Conservation (phyloP, 2,797 vertebrate genomes). For the Setipinna tenuifilis region DNA sequence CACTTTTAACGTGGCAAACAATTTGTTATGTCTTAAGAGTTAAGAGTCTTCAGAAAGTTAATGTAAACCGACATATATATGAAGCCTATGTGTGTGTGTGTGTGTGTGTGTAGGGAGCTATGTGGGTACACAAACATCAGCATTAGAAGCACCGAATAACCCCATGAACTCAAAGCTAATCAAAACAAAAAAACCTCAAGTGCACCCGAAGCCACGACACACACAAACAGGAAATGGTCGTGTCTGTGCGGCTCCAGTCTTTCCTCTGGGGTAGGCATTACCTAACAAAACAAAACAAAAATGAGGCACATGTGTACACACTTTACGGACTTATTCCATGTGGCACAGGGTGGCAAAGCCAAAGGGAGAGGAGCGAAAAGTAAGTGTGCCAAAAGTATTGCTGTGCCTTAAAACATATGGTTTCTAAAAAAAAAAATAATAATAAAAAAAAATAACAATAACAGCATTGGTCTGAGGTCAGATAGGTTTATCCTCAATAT, state of each 20-base stretch:
- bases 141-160: background rate
- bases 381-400: too few relatives aligned
- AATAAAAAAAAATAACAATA: too few relatives aligned
- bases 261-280: background rate
- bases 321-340: background rate
- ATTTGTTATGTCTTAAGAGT: background rate
- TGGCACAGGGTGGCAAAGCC: background rate
- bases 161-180: slow-evolving; percentile 2
- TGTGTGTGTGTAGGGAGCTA: background rate
- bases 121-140: background rate
- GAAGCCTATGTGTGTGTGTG: background rate
- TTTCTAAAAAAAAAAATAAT: too few relatives aligned
- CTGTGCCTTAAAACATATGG: too few relatives aligned
- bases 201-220: background rate
- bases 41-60: background rate
- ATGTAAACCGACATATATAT: too few relatives aligned
- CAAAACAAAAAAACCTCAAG: slow-evolving; percentile 18
- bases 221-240: slow-evolving; percentile 14
- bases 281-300: background rate
- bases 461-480: too few relatives aligned
- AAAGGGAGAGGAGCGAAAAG: background rate
- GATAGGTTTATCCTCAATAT: too few relatives aligned
- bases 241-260: background rate
- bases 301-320: background rate
- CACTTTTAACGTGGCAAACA: background rate